Percentiles rank a stretch among this genome's conserved stretches.
These are phyloP conservation scores for Bradypodion ventrale DNA, from an alignment of 2,797 vertebrate species.

Conservation along the genomic window DNA sequence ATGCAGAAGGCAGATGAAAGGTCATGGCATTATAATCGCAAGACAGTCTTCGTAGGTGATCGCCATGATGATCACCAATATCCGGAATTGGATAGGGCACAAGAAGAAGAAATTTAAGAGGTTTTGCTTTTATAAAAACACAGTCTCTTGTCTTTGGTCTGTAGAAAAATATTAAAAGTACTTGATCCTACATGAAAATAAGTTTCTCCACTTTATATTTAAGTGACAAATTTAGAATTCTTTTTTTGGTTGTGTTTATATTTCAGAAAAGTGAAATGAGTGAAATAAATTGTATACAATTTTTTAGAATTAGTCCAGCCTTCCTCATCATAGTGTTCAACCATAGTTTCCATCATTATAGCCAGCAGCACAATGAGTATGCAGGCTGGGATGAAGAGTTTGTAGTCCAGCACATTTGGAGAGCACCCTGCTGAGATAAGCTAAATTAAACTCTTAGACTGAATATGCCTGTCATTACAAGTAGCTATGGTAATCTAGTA, in stretches of 20 bases:
- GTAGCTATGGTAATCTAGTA: neutral
- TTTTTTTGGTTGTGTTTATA: constrained; percentile 24
- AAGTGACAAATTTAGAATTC: constrained; percentile 28
- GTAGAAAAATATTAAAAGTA: constrained; percentile 20
- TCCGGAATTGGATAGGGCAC: too few relatives aligned
- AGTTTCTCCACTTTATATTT: constrained; percentile 18
- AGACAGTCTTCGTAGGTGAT: too few relatives aligned
- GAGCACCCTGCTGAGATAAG: neutral
- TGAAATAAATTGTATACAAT: constrained; percentile 23
- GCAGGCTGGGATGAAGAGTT: neutral
- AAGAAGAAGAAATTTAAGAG: too few relatives aligned
- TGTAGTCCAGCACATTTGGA: neutral
- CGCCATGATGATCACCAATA: too few relatives aligned
- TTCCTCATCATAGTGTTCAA: too few relatives aligned
- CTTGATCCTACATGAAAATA: constrained; percentile 4
- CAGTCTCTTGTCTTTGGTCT: constrained; percentile 20
- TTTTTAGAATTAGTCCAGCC: neutral
- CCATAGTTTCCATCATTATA: too few relatives aligned
- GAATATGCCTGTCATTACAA: constrained; percentile 11
- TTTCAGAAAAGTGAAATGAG: constrained; percentile 22
- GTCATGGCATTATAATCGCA: too few relatives aligned
- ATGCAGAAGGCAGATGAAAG: too few relatives aligned
- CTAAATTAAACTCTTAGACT: constrained; percentile 11
- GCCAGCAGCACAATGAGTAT: too few relatives aligned
- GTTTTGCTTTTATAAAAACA: constrained; percentile 4